Evolutionary conservation across 1,140 invertebrate species (phyloP).

Genomic region (Drosophila repleta): DNA sequence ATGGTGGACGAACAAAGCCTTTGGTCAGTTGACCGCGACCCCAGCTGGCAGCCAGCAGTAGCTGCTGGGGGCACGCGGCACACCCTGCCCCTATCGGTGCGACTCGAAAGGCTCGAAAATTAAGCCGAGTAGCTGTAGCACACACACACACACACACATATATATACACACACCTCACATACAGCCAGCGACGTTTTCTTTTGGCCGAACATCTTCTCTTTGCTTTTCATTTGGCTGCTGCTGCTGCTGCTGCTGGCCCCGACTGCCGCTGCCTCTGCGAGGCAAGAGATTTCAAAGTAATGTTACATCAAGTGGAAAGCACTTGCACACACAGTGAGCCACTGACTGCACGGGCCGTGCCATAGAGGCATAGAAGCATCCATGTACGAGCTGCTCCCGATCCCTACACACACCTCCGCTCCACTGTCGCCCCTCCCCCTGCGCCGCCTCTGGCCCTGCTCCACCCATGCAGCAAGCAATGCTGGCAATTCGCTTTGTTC

Average conservation of each 20-base stretch:
- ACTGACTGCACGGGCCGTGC: slow-evolving; percentile 22
- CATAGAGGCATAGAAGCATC: slow-evolving; percentile 29
- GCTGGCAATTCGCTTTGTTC: slow-evolving; percentile 71
- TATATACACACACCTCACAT: not conserved
- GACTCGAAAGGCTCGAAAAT: slow-evolving; percentile 63
- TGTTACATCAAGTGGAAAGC: slow-evolving; percentile 82
- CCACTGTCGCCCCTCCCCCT: not conserved
- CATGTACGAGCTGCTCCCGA: slow-evolving; percentile 30
- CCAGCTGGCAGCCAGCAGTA: not conserved
- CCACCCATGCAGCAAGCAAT: slow-evolving; percentile 43
- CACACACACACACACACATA: slow-evolving; percentile 2
- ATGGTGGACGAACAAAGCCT: slow-evolving; percentile 40
- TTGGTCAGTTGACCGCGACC: slow-evolving; percentile 54
- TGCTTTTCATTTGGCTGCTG: slow-evolving; percentile 74
- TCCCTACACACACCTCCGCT: not conserved
- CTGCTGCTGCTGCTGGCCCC: slow-evolving; percentile 7
- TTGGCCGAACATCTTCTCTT: slow-evolving; percentile 73
- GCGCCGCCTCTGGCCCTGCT: slow-evolving; percentile 19
- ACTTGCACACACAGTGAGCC: slow-evolving; percentile 64
- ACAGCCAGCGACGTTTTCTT: slow-evolving; percentile 39
- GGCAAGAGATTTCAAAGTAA: slow-evolving; percentile 80
- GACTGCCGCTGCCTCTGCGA: slow-evolving; percentile 15
- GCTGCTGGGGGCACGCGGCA: slow-evolving; percentile 4
- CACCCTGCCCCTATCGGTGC: slow-evolving; percentile 20
- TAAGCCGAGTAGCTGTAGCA: slow-evolving; percentile 68